Evolutionary conservation across 2,888 invertebrate species (phyloP), one percentile per base, ranked within the genome.

Genomic region (Furcula furcula): DNA sequence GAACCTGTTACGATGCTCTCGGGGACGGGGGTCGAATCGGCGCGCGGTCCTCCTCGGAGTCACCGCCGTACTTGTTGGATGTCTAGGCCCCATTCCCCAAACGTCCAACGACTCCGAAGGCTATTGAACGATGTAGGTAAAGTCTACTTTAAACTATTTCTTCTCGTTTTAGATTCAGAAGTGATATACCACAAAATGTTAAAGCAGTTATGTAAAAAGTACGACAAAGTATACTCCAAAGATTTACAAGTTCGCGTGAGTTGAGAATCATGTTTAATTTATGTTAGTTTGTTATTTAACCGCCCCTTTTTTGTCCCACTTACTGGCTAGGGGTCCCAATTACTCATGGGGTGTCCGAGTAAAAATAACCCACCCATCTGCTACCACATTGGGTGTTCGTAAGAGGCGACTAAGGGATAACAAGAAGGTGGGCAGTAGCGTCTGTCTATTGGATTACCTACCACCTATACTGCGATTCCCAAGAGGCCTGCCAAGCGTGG

Each of bases 121-220:
- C 1, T 9, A 7, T 11, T 15, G 16, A 4, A 4, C 21, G 20
- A 9, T 13, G 2, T 29, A 7, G 2, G 6, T 19, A 4, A 1
- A 7, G 11, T 7, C 16, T n/a, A 7, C 3, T 4, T 0, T 30
- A 3, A 3, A 15, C 5, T 7, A 3, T 2, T 1, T 1, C 1
- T 13, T 12, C 15, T 27, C 11, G 13, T 66, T 67, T 25, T 54
- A 84, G 84, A 82, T 62, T 72, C 83, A 0, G 84, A 84, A 57
- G 29, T 59, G 0, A 61, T 72, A 15, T 84, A 82, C 29, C 81
- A 81, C 22, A 54, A 65, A 41, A 61, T 75, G 20, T 43, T 83
- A 3, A 52, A 41, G 29, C 38, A 66, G 1, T 44, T 83, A 25
- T 83, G 83, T 34, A 55, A 59, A 11, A 71, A 64, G 34, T 68